Evolutionary conservation across 2,888 invertebrate genomes (phyloP), one percentile per base, ranked within the genome.

Genomic region (Lymantria monacha): DNA sequence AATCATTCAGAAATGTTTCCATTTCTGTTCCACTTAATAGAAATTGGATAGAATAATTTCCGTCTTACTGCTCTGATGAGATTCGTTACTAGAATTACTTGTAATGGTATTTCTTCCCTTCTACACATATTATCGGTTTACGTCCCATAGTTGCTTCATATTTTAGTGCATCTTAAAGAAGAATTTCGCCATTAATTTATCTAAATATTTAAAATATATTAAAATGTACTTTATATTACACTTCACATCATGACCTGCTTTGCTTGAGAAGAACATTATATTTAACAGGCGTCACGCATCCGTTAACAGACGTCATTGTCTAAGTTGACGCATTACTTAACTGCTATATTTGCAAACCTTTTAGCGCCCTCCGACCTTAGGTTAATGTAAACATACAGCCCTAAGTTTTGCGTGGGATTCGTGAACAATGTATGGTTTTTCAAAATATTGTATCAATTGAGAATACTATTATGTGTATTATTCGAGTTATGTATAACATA

Each of bases 301-400:
- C 53, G 53, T 72, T 76, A 83, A 85, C 81, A 85, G 76, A 71
- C 76, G 70, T 79, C 86, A 81, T 87, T 88, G 87, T 88, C 83
- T 84, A 78, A 70, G 77, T 83, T 83, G 85, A 85, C 84, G 81
- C 74, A 81, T 88, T 84, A 86, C 87, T 87, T 85, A 83, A 80
- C 75, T 73, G 78, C 61, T 79, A 73, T 90, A 83, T 90, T 90
- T 85, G 83, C 88, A 75, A 83, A 81, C 85, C 88, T 90, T 89
- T 88, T 90, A 90, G 83, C 85, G 74, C 80, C 87, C 85, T 79
- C 76, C 73, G 75, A 74, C 74, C 75, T 78, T 74, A 79, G 80
- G 76, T 83, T 79, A 72, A 74, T 69, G 76, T 73, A 85, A 87
- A 86, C 76, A 85, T 71, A 38, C 55, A 48, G 65, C 62, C 71